These are phyloP conservation scores for Drosophila gunungcola DNA, from an alignment of 1,140 invertebrate genomes.

Conservation along the genomic window DNA sequence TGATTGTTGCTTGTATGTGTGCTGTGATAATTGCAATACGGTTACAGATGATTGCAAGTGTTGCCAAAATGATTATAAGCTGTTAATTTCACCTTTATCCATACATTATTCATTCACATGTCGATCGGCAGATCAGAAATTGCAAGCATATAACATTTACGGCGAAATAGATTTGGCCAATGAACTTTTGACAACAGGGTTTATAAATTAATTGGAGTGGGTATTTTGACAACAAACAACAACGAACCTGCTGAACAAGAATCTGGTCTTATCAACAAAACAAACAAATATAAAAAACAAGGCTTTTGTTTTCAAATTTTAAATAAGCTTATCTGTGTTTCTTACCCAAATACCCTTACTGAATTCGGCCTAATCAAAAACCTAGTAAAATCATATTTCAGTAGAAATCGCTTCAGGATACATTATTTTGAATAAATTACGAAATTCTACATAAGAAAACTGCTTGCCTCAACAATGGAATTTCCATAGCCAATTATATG, in stretches of 20 bases:
- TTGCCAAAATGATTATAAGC: conserved; percentile 64
- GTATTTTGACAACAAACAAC: conserved; percentile 22
- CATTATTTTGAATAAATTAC: conserved; percentile 1
- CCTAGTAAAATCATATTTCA: neutral
- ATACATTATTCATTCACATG: conserved; percentile 30
- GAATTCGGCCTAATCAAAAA: neutral
- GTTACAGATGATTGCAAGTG: conserved; percentile 54
- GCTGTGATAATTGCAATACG: conserved; percentile 55
- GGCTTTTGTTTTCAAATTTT: too few relatives aligned
- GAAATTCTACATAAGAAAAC: conserved; percentile 2
- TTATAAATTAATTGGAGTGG: conserved; percentile 27
- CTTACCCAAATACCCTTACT: too few relatives aligned
- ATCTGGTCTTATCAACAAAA: conserved; percentile 7
- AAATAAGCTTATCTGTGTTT: too few relatives aligned
- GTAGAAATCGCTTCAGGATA: conserved; percentile 16
- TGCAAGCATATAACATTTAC: conserved; percentile 1
- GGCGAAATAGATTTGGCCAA: conserved; percentile 28
- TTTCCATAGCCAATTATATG: conserved; percentile 16
- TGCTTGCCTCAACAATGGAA: conserved; percentile 7
- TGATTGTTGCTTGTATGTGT: conserved; percentile 14
- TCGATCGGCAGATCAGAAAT: conserved; percentile 12
- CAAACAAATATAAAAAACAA: neutral
- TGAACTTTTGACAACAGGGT: conserved; percentile 25
- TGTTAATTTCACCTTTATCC: conserved; percentile 2
- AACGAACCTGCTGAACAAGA: neutral